Percentiles rank a stretch among this genome's conserved stretches.
These are phyloP conservation scores for Bothrops jararaca DNA, from an alignment of 2,113 vertebrate genomes.

Conservation along the genomic window DNA sequence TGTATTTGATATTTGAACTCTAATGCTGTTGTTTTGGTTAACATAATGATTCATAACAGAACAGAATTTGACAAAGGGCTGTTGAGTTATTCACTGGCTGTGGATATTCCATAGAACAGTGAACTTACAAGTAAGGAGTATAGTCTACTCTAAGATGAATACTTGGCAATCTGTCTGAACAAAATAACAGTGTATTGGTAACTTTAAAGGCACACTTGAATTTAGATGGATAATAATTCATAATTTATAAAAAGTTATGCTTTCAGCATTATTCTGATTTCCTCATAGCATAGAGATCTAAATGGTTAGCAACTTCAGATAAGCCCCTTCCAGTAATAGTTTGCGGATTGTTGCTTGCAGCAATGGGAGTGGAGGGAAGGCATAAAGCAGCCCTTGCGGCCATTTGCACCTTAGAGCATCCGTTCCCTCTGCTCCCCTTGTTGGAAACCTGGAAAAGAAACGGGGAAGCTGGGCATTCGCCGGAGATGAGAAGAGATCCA, in stretches of 20 bases:
- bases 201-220: background rate
- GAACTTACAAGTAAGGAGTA: background rate
- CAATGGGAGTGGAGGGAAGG: no score
- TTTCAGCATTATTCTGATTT: background rate
- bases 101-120: background rate
- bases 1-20: background rate
- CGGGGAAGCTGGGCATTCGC: no score
- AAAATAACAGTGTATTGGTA: background rate
- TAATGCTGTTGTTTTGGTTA: background rate
- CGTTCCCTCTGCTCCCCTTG: no score
- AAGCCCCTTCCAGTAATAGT: no score
- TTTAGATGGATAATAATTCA: background rate
- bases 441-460: no score
- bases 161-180: background rate
- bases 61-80: background rate
- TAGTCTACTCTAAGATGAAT: background rate
- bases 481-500: no score
- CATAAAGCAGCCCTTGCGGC: no score
- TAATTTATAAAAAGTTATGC: background rate
- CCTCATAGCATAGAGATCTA: background rate
- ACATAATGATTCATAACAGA: background rate
- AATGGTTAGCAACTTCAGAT: background rate
- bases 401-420: no score
- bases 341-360: no score
- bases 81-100: background rate